These are phyloP conservation scores for Anguilla rostrata DNA, from an alignment of 2,113 vertebrate genomes.

Conservation along the genomic window DNA sequence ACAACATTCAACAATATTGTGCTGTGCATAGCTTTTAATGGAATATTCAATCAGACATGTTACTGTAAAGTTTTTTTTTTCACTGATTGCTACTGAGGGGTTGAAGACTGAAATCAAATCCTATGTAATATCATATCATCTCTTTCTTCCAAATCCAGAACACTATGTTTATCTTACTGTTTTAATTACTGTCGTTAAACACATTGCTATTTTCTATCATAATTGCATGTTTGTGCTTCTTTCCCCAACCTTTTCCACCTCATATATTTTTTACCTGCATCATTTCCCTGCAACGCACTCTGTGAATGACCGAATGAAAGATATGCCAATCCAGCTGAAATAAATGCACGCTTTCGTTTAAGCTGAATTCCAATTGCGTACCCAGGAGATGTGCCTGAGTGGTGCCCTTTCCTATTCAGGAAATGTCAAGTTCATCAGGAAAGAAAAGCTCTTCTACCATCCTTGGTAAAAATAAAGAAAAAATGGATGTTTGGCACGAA, in stretches of 20 bases:
- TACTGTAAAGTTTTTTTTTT: background rate
- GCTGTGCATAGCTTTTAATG: constrained; percentile 13
- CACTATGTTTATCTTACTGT: background rate
- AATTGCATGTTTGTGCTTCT: background rate
- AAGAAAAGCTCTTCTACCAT: constrained; percentile 46
- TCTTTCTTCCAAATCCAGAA: background rate
- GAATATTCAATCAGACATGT: background rate
- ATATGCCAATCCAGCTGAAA: background rate
- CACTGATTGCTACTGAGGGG: background rate
- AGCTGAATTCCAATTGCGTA: background rate
- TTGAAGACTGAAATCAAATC: background rate
- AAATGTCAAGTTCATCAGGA: constrained; percentile 26
- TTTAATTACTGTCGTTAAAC: background rate
- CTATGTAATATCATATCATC: background rate
- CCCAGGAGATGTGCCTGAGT: background rate
- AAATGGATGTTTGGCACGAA: constrained; percentile 53
- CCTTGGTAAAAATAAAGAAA: constrained; percentile 48
- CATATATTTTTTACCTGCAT: background rate
- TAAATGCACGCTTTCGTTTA: background rate
- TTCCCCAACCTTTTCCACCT: no score
- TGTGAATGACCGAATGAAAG: background rate
- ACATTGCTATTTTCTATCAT: background rate
- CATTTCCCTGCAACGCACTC: background rate
- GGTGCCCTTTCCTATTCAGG: background rate
- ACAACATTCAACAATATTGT: background rate